A percentile compares a stretch with the other conserved stretches of the same genome.
Conservation (phyloP, 2,797 vertebrate species). For the Enteromius paludinosus region DNA sequence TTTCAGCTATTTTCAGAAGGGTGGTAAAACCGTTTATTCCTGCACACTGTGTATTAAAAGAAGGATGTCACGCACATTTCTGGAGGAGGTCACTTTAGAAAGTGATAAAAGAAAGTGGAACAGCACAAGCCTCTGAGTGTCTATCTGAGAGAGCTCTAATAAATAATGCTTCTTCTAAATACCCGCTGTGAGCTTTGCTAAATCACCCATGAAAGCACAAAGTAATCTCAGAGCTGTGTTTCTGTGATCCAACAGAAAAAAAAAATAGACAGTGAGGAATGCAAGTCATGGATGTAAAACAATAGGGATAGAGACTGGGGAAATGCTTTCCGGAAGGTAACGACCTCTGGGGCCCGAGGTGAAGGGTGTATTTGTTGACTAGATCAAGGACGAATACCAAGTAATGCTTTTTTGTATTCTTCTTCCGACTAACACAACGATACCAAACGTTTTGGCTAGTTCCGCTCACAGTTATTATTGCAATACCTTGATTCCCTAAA, state of each 20-base stretch:
- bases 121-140: constrained; percentile 34
- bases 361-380: constrained; percentile 36
- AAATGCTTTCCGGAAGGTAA: constrained; percentile 46
- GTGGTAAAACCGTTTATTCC: neutral
- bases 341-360: constrained; percentile 45
- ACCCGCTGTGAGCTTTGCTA: constrained; percentile 56
- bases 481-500: neutral
- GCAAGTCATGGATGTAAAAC: constrained; percentile 51
- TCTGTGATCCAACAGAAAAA: constrained; percentile 18
- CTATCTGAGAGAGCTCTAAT: constrained; percentile 53
- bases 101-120: constrained; percentile 56
- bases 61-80: constrained; percentile 9
- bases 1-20: neutral
- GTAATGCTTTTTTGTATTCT: neutral
- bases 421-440: neutral
- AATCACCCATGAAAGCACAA: constrained; percentile 55
- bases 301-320: constrained; percentile 34
- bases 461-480: neutral
- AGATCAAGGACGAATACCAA: neutral
- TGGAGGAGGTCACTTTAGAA: constrained; percentile 49
- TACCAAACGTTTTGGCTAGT: constrained; percentile 1
- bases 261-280: constrained; percentile 46
- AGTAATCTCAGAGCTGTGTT: constrained; percentile 35
- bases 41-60: neutral
- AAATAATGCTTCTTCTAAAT: constrained; percentile 67